Base-by-base conservation (phyloP, 1,140 invertebrate genomes). In the Hermetia illucens region DNA sequence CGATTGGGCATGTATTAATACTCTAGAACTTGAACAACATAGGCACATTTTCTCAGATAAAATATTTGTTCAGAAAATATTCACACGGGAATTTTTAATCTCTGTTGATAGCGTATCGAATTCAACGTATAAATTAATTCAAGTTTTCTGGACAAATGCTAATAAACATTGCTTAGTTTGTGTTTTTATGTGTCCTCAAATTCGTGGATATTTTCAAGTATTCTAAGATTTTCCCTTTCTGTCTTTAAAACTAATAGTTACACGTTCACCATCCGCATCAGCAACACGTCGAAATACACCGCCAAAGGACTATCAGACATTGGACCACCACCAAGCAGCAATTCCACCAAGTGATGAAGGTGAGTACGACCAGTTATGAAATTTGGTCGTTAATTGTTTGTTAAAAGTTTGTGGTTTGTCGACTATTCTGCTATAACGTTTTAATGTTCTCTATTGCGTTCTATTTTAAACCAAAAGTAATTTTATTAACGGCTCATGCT, bases 241-340 rank as follows among this genome's bases (percentile, higher is more conserved):
- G 18, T 25, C 24, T 25, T n/a, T 25, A 8, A 8, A 25, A n/a
- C n/a, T 39, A 38, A 10, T 50, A 71, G 69, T 70, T 30, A 57
- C 58, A 3, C 62, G 66, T 20, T 68, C 66, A 21, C 2, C 30
- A 39, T 39, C 38, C 17, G 30, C 38, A 24, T 4, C 4, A 15
- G 13, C 35, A 21, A 21, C 24, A 12, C 21, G 30, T 3, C 21
- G 19, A 16, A 30, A 5, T 17, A 33, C 30, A 5, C 30, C 38
- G 18, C 38, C 38, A 33, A 20, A 15, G 16, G 30, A 33, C 13
- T 32, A 32, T 32, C 30, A 32, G 17, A 8, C n/a, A n/a, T n/a
- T n/a, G n/a, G n/a, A n/a, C n/a, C n/a, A n/a, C n/a, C n/a, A 27
- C 5, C 5, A 9, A 18, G n/a, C 3, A 24, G 12, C 17, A 4